A percentile compares a stretch with the other conserved stretches of the same genome.
Conservation (phyloP, 2,888 invertebrate species). For the Noctua pronuba region DNA sequence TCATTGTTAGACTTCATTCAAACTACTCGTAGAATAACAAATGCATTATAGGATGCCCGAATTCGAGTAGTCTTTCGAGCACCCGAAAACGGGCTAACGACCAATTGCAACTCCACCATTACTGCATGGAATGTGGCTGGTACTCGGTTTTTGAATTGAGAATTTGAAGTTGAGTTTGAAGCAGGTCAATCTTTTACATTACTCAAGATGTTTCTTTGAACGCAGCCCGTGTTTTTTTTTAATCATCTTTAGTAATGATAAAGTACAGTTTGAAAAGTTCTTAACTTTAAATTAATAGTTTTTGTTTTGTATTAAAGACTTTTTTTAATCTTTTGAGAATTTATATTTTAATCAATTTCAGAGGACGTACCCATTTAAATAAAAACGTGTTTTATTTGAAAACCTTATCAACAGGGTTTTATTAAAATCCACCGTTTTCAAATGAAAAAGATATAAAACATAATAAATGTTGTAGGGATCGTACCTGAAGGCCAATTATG, state of each 20-base stretch:
- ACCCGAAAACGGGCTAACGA: background rate
- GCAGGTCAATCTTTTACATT: background rate
- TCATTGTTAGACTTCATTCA: background rate
- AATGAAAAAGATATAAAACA: slow-evolving; percentile 37
- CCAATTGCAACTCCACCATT: background rate
- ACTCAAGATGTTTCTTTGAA: background rate
- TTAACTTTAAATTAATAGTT: background rate
- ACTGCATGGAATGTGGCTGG: background rate
- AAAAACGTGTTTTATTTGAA: background rate
- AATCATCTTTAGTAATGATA: background rate
- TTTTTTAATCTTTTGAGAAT: background rate
- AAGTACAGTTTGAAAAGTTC: background rate
- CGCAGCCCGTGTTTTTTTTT: background rate
- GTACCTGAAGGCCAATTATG: slow-evolving; percentile 45
- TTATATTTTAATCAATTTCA: background rate
- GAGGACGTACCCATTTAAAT: background rate
- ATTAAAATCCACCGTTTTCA: slow-evolving; percentile 25
- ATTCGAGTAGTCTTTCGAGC: background rate
- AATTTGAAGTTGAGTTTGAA: background rate
- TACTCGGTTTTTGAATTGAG: background rate
- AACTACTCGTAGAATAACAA: background rate
- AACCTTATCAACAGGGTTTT: slow-evolving; percentile 7
- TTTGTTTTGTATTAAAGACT: background rate
- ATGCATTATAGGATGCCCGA: background rate
- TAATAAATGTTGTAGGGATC: slow-evolving; percentile 32